Conservation (phyloP, 2,113 vertebrate genomes). For the Phyllopteryx taeniolatus region DNA sequence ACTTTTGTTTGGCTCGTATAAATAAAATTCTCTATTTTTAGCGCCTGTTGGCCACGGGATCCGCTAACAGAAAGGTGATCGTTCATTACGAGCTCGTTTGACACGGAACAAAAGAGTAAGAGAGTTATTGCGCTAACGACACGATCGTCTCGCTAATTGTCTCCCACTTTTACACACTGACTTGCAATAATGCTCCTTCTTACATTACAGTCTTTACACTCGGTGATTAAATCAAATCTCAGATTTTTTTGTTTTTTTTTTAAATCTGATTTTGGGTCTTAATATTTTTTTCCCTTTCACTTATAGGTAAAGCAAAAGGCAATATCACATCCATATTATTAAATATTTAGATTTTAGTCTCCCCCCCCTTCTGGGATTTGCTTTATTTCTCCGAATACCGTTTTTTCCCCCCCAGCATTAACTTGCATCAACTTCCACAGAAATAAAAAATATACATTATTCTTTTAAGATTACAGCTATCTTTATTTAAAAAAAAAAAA, state of each 20-base stretch:
- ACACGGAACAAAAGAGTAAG: constrained; percentile 56
- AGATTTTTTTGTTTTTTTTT: neutral
- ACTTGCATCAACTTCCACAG: too few species aligned
- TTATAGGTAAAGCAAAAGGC: neutral
- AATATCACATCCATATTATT: neutral
- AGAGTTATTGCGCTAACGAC: constrained; percentile 49
- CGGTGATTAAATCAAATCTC: neutral
- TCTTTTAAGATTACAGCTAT: too few species aligned
- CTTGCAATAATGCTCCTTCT: neutral
- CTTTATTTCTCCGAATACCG: too few species aligned
- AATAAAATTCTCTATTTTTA: neutral
- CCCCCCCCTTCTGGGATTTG: too few species aligned
- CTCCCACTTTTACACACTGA: constrained; percentile 22
- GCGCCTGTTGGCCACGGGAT: constrained; percentile 38
- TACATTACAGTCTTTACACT: neutral
- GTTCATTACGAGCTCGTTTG: constrained; percentile 64
- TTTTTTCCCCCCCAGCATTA: too few species aligned
- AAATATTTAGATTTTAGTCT: neutral
- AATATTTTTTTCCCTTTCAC: neutral
- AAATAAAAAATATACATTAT: too few species aligned
- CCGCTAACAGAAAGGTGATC: constrained; percentile 44
- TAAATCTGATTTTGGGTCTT: too few species aligned
- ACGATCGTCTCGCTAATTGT: constrained; percentile 33
- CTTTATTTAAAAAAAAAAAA: too few species aligned
- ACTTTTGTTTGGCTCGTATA: neutral